These are phyloP conservation scores for Drosophila ohnishii DNA, from an alignment of 1,140 invertebrate species.

Conservation along the genomic window DNA sequence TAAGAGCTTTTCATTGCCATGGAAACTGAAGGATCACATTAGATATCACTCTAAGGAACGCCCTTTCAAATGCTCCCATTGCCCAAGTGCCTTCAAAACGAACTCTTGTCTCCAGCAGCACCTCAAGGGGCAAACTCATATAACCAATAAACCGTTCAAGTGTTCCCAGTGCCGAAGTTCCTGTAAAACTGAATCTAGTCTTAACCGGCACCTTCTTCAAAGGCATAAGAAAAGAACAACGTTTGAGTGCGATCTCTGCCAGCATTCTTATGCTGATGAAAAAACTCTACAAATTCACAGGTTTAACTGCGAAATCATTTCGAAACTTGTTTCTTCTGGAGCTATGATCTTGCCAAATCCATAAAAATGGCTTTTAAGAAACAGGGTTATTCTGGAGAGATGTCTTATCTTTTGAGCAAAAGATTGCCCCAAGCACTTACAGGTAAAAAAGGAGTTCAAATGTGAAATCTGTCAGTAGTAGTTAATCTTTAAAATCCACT, in stretches of 20 bases:
- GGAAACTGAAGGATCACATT: background rate
- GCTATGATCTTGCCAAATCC: background rate
- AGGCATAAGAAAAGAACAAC: background rate
- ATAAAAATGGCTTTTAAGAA: no score
- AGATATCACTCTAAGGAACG: background rate
- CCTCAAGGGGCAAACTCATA: background rate
- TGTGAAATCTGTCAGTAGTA: no score
- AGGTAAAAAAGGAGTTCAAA: background rate
- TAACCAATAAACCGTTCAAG: background rate
- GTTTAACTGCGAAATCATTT: background rate
- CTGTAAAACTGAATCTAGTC: background rate
- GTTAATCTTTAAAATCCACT: background rate
- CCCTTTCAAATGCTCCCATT: background rate
- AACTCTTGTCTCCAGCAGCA: background rate
- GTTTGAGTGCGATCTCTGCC: background rate
- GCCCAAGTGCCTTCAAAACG: background rate
- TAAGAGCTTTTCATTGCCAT: background rate
- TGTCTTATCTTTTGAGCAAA: no score
- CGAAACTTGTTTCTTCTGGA: background rate
- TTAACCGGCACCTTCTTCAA: background rate
- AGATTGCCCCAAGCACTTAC: no score
- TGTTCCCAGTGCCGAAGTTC: background rate
- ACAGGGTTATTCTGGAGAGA: no score
- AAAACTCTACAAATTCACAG: background rate
- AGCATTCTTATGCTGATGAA: background rate